phyloP scores from a whole-genome alignment of 2,888 invertebrate species.

The Chouioia cunea region DNA sequence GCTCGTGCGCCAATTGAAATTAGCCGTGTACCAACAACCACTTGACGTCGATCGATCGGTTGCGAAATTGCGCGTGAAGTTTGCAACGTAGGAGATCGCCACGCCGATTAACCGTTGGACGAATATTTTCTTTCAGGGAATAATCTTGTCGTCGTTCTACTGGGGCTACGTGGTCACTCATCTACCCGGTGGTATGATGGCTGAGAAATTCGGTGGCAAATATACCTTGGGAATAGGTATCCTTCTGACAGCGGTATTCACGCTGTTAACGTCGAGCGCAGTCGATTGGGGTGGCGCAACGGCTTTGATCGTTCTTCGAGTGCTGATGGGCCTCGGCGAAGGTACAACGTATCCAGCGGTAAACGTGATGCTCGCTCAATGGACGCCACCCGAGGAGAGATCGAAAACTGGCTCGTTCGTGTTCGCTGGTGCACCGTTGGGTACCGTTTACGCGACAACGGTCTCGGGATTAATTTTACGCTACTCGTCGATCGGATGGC shows the following conservation, averaged over 20 bases:
- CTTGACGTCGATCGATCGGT: too few species aligned
- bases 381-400: conserved; percentile 80
- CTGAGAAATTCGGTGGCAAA: conserved; percentile 88
- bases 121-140: conserved; percentile 72
- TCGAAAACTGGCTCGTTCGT: conserved; percentile 84
- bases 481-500: conserved; percentile 76
- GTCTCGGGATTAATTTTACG: conserved; percentile 80
- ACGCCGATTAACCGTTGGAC: background rate
- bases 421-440: conserved; percentile 83
- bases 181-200: conserved; percentile 84
- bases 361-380: conserved; percentile 83
- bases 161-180: conserved; percentile 89
- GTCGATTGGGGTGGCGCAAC: conserved; percentile 78
- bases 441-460: conserved; percentile 75
- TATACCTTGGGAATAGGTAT: conserved; percentile 87
- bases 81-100: too few species aligned
- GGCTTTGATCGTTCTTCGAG: conserved; percentile 79
- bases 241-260: conserved; percentile 84
- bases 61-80: too few species aligned
- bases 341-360: conserved; percentile 88
- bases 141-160: conserved; percentile 86
- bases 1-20: background rate
- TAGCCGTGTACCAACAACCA: too few species aligned
- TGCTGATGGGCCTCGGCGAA: conserved; percentile 87
- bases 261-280: conserved; percentile 82